These are phyloP conservation scores for Drosophila azteca DNA, from an alignment of 1,140 invertebrate genomes.

Conservation along the genomic window DNA sequence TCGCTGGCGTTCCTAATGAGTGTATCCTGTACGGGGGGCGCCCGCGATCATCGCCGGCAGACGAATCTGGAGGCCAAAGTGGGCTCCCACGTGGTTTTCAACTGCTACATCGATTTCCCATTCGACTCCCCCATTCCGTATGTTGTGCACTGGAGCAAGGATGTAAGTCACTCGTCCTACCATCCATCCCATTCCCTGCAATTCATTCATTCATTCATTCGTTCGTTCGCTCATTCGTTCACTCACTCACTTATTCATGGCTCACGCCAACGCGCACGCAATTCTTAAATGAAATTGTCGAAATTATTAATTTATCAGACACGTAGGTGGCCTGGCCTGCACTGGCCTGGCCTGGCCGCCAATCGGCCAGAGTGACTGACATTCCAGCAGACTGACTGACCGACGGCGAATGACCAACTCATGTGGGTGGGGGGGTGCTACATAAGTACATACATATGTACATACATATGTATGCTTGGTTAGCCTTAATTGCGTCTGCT, in stretches of 20 bases:
- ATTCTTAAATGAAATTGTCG: conserved; percentile 61
- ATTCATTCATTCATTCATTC: conserved; percentile 1
- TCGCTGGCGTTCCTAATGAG: conserved; percentile 64
- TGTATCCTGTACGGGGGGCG: conserved; percentile 68
- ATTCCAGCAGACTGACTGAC: not conserved
- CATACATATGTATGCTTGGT: conserved; percentile 51
- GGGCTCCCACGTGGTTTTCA: conserved; percentile 93
- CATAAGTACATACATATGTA: not conserved
- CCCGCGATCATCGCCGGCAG: conserved; percentile 85
- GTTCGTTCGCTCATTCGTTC: not conserved
- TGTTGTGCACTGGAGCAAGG: conserved; percentile 95
- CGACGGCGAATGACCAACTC: conserved; percentile 7
- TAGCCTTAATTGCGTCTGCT: conserved; percentile 70
- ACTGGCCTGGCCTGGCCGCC: not conserved
- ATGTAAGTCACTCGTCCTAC: conserved; percentile 86
- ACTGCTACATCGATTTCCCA: conserved; percentile 95
- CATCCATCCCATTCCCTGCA: too few relatives aligned
- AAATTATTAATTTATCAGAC: conserved; percentile 73
- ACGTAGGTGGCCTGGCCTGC: conserved; percentile 46
- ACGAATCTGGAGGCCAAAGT: conserved; percentile 90
- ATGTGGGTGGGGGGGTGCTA: not conserved
- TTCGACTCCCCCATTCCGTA: conserved; percentile 94
- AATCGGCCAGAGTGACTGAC: conserved; percentile 2
- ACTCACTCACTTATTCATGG: conserved; percentile 34
- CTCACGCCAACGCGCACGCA: conserved; percentile 40